Conservation (phyloP, 1,140 invertebrate species). For the Listronotus oregonensis region DNA sequence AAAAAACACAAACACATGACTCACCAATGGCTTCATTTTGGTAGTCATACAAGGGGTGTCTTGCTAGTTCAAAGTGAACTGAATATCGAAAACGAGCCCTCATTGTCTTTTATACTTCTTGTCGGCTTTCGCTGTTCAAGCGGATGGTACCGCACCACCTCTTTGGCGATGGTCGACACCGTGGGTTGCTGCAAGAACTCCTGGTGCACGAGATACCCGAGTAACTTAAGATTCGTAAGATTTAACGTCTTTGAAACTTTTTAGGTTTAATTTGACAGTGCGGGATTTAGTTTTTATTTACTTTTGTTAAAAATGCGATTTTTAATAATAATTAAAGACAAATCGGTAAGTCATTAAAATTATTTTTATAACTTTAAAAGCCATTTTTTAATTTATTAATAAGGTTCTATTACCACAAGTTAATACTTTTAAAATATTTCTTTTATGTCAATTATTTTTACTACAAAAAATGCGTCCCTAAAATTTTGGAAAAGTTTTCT, state of each 20-base stretch:
- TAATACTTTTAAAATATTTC: too few relatives aligned
- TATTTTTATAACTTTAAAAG: too few relatives aligned
- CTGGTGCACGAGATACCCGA: slow-evolving; percentile 3
- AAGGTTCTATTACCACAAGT: too few relatives aligned
- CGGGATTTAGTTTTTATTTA: neutral
- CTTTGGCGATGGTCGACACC: slow-evolving; percentile 20
- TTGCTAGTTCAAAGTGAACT: slow-evolving; percentile 70
- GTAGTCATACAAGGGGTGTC: slow-evolving; percentile 54
- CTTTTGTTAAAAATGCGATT: neutral
- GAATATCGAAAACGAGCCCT: slow-evolving; percentile 67
- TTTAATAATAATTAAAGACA: too few relatives aligned
- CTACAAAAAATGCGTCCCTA: too few relatives aligned
- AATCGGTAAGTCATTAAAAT: too few relatives aligned
- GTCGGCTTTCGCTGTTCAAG: slow-evolving; percentile 57
- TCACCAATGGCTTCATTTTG: slow-evolving; percentile 64
- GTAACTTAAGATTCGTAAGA: neutral
- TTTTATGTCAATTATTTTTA: too few relatives aligned
- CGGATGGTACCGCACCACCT: slow-evolving; percentile 38
- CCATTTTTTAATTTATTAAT: too few relatives aligned
- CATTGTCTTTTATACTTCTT: slow-evolving; percentile 65
- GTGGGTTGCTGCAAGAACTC: slow-evolving; percentile 30
- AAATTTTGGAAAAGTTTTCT: too few relatives aligned
- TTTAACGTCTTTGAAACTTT: neutral
- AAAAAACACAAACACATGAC: slow-evolving; percentile 44
- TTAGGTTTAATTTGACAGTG: neutral